Evolutionary conservation across 2,113 vertebrate species (phyloP).

Genomic region (Thinocorus orbignyianus): DNA sequence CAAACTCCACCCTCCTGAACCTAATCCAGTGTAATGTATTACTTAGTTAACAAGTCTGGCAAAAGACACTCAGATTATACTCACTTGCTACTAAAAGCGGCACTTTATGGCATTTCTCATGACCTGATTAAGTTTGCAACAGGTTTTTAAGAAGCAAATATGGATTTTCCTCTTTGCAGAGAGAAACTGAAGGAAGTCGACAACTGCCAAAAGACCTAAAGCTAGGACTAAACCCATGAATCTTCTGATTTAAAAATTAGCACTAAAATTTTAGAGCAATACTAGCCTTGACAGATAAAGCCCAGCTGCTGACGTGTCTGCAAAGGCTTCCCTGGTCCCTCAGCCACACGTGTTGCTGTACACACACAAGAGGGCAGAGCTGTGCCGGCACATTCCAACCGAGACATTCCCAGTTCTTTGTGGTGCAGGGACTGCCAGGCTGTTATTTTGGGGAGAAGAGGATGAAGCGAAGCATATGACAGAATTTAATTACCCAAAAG

Average conservation of each 20-base stretch:
- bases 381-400: background rate
- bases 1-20: background rate
- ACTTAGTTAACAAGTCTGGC: background rate
- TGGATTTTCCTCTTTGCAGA: background rate
- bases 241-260: background rate
- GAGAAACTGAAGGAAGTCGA: background rate
- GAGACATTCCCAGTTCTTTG: background rate
- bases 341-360: background rate
- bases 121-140: background rate
- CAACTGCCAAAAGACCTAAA: background rate
- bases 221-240: background rate
- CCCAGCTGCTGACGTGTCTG: background rate
- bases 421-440: background rate
- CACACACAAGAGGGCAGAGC: conserved; percentile 47
- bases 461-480: background rate
- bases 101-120: background rate
- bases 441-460: background rate
- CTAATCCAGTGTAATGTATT: background rate
- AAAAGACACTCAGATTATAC: background rate
- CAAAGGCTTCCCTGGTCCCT: background rate
- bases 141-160: background rate
- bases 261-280: background rate
- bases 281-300: background rate
- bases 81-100: background rate
- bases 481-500: background rate